Evolutionary conservation across 2,113 vertebrate genomes (phyloP), one percentile per base, ranked within the genome.

Genomic region (Cromileptes altivelis): DNA sequence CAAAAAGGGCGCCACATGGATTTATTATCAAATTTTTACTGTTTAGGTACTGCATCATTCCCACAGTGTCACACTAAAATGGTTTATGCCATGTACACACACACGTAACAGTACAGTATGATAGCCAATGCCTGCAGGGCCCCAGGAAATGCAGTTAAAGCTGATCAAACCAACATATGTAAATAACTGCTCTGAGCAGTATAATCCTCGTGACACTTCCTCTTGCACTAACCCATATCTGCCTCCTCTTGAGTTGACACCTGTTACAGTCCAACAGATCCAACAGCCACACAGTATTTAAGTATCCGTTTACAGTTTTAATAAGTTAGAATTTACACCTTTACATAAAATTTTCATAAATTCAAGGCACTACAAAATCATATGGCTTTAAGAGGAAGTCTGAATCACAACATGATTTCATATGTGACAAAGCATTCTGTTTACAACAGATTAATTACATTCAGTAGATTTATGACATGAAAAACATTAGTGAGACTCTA

Each of bases 91-190:
- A n/a, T 62, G 23, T n/a, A 55, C 23, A 49, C 37, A 14, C 27
- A 10, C 6, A 23, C 9, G 2, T 2, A 45, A 45, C 11, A 19
- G 18, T 3, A 11, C 4, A 58, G 27, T 6, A 10, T 25, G 25
- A 79, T 6, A 52, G 56, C 21, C 6, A 58, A 14, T 47, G 27
- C 18, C 13, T 52, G 62, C 18, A 5, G 6, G 7, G 15, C 42
- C 17, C 6, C 45, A 47, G 56, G n/a, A 23, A 5, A 8, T 49
- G 9, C 23, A 15, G 57, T 55, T 56, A 6, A 57, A 57, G 6
- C 33, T 85, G 79, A 82, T 88, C 68, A 57, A 33, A n/a, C n/a
- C 30, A 33, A 25, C 23, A 23, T 76, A 92, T 91, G 91, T 76
- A 94, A 92, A 94, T 91, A 57, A 45, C 4, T 65, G 12, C 17